These are phyloP conservation scores for Elegia similella DNA, from an alignment of 2,888 invertebrate genomes.

Conservation along the genomic window DNA sequence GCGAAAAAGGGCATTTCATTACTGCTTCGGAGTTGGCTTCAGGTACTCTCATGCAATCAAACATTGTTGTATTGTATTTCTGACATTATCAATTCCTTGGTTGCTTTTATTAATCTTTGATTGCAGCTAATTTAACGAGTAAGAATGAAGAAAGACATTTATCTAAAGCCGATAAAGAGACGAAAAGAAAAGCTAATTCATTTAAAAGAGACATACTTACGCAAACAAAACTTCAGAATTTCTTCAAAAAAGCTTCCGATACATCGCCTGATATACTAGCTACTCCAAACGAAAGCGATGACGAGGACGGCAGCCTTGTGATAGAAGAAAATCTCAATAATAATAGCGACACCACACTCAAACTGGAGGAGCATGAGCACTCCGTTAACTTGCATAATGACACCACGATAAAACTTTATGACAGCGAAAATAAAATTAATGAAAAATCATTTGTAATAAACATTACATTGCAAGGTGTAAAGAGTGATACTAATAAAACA, in stretches of 20 bases:
- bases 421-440: conserved; percentile 30
- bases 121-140: conserved; percentile 41
- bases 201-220: conserved; percentile 73
- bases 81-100: too few species aligned
- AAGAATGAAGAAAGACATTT: conserved; percentile 46
- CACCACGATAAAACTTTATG: conserved; percentile 49
- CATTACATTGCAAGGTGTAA: conserved; percentile 67
- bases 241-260: conserved; percentile 59
- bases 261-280: conserved; percentile 31
- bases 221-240: conserved; percentile 72
- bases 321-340: conserved; percentile 53
- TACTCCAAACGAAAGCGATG: conserved; percentile 40
- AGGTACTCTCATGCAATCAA: conserved; percentile 37
- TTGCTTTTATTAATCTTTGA: background rate
- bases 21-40: conserved; percentile 61
- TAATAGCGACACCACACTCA: conserved; percentile 43
- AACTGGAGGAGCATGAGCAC: conserved; percentile 37
- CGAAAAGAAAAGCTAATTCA: conserved; percentile 68
- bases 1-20: conserved; percentile 49
- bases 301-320: conserved; percentile 52
- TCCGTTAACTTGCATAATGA: conserved; percentile 37
- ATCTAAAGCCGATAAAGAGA: conserved; percentile 70
- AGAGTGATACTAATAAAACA: conserved; percentile 34
- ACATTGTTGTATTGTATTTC: too few species aligned
- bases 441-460: conserved; percentile 65